Conservation (phyloP, 2,113 vertebrate species). For the Pseudopipra pipra region DNA sequence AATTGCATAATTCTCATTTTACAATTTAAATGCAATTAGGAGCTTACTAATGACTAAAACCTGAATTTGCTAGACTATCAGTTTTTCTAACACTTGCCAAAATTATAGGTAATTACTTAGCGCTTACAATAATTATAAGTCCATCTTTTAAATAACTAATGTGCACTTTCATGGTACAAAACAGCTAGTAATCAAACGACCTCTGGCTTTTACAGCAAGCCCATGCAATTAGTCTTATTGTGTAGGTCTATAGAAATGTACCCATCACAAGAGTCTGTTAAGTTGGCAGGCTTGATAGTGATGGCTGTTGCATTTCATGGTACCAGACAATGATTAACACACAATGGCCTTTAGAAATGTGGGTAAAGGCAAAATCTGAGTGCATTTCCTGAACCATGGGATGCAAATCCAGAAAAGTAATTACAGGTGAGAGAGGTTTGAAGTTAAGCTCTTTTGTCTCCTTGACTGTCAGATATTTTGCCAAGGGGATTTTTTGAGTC, state of each 20-base stretch:
- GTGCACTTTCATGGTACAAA: constrained; percentile 72
- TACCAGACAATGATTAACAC: constrained; percentile 47
- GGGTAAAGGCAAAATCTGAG: not conserved
- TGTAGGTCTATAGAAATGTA: constrained; percentile 68
- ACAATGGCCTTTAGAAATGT: not conserved
- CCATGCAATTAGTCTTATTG: constrained; percentile 76
- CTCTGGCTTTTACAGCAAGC: constrained; percentile 68
- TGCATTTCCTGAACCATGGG: not conserved
- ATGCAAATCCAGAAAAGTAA: not conserved
- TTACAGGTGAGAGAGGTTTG: not conserved
- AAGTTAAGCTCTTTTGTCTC: not conserved
- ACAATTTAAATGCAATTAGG: constrained; percentile 85
- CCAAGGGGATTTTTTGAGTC: not conserved
- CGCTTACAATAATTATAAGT: constrained; percentile 79
- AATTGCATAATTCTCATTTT: constrained; percentile 81
- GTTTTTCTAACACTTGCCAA: constrained; percentile 78
- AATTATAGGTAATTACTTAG: constrained; percentile 80
- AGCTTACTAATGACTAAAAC: constrained; percentile 80
- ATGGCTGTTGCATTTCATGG: constrained; percentile 42
- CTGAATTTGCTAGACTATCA: constrained; percentile 77
- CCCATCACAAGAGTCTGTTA: constrained; percentile 67
- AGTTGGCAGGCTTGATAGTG: constrained; percentile 41
- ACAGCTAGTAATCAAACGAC: constrained; percentile 75
- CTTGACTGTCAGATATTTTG: not conserved
- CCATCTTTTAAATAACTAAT: constrained; percentile 81